Conservation (phyloP, 2,113 vertebrate genomes). For the Aplodontia rufa region DNA sequence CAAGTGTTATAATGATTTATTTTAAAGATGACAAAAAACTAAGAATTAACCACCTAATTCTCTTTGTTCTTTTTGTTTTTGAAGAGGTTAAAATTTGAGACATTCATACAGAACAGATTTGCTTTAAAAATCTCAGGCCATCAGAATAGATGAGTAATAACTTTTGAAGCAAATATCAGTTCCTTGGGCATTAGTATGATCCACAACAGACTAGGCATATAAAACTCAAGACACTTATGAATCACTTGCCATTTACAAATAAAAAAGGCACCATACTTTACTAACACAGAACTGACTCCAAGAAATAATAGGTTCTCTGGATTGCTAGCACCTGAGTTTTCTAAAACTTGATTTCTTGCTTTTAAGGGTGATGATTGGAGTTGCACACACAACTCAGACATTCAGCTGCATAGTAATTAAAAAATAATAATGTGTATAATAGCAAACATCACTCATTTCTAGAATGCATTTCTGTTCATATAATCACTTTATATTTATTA, state of each 20-base stretch:
- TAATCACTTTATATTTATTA: not conserved
- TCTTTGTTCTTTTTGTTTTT: not conserved
- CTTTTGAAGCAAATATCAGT: not conserved
- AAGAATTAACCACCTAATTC: not conserved
- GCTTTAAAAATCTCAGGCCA: not conserved
- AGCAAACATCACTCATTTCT: not conserved
- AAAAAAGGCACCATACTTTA: not conserved
- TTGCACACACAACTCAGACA: not conserved
- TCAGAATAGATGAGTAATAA: not conserved
- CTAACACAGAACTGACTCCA: not conserved
- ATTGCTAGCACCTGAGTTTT: not conserved
- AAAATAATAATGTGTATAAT: not conserved
- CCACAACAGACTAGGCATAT: not conserved
- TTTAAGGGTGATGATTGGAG: not conserved
- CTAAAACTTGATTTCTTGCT: not conserved
- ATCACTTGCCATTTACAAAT: not conserved
- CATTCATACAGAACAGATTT: not conserved
- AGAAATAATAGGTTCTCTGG: not conserved
- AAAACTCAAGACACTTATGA: not conserved
- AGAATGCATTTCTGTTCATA: not conserved
- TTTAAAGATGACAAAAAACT: not conserved
- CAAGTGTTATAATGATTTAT: not conserved
- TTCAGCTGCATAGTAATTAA: not conserved
- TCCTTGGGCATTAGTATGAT: not conserved
- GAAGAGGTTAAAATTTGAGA: not conserved